Percentiles rank a stretch among this genome's conserved stretches.
These are phyloP conservation scores for Diachasma alloeum DNA, from an alignment of 1,140 invertebrate species.

Conservation along the genomic window DNA sequence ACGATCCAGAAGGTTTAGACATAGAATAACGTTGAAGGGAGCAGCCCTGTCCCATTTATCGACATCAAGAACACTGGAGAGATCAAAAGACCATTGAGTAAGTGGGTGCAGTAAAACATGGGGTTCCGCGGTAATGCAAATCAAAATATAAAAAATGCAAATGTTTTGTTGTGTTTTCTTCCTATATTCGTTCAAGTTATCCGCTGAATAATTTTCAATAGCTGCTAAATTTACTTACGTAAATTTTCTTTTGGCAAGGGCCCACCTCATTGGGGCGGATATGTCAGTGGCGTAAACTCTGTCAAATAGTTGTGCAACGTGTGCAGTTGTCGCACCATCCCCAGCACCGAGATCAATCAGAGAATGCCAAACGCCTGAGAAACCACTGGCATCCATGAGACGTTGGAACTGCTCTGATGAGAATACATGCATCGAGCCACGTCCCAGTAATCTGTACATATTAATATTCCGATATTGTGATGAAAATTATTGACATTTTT, in stretches of 20 bases:
- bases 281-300: conserved; percentile 87
- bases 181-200: no score
- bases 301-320: conserved; percentile 76
- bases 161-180: no score
- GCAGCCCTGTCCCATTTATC: conserved; percentile 74
- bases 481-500: no score
- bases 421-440: conserved; percentile 94
- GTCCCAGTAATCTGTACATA: conserved; percentile 75
- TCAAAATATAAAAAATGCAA: neutral
- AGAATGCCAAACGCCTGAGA: conserved; percentile 59
- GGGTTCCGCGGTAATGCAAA: neutral
- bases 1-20: conserved; percentile 90
- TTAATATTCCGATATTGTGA: neutral
- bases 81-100: conserved; percentile 8
- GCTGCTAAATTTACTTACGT: conserved; percentile 68
- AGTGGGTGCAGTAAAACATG: neutral
- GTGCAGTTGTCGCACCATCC: conserved; percentile 86
- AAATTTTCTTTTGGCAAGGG: conserved; percentile 77
- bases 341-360: conserved; percentile 91
- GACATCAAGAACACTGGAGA: conserved; percentile 78
- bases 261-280: conserved; percentile 81
- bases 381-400: conserved; percentile 67
- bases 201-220: neutral
- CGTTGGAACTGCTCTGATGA: conserved; percentile 78
- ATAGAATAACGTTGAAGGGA: conserved; percentile 82